phyloP scores from a whole-genome alignment of 2,113 vertebrate genomes.

The Bujurquina vittata region DNA sequence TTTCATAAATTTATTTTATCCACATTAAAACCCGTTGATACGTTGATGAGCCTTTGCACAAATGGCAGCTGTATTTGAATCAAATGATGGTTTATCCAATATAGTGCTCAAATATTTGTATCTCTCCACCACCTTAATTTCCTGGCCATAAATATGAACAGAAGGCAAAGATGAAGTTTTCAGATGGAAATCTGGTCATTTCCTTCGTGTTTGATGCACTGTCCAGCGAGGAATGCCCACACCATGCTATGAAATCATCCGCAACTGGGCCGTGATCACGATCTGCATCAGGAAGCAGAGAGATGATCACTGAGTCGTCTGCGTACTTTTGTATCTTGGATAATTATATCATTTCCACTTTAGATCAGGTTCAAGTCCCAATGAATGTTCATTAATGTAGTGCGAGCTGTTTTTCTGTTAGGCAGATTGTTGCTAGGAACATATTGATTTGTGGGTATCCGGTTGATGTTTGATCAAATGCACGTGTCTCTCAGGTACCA shows the following conservation, averaged over 20 bases:
- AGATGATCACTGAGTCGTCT: background rate
- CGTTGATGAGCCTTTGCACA: too few species aligned
- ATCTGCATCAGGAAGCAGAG: background rate
- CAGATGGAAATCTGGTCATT: too few species aligned
- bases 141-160: too few species aligned
- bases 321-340: background rate
- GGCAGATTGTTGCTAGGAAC: background rate
- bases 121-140: too few species aligned
- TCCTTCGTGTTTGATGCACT: too few species aligned
- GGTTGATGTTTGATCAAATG: background rate
- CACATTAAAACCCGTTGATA: too few species aligned
- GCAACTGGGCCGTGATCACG: background rate
- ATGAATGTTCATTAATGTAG: background rate
- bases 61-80: too few species aligned
- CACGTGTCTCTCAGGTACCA: slow-evolving; percentile 76
- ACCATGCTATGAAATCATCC: background rate
- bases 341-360: background rate
- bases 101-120: too few species aligned
- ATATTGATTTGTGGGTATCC: background rate
- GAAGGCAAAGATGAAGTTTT: too few species aligned
- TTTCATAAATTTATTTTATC: too few species aligned
- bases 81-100: too few species aligned
- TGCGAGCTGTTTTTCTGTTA: background rate
- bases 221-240: background rate
- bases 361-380: background rate